These are phyloP conservation scores for Pyrrhosoma nymphula DNA, from an alignment of 2,888 invertebrate genomes.

Conservation along the genomic window DNA sequence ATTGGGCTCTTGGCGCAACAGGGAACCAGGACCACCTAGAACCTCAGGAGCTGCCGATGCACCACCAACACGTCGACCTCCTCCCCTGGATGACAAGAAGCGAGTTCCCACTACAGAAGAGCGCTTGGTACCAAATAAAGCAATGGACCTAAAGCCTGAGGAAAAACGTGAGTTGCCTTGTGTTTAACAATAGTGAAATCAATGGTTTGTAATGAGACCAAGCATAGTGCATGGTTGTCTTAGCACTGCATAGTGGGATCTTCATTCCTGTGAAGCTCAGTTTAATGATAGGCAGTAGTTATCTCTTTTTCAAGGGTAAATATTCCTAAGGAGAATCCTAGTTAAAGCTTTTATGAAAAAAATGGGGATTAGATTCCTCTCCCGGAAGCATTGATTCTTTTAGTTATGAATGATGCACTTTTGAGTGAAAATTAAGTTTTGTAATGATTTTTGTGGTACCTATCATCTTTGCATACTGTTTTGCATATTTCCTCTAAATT, in stretches of 20 bases:
- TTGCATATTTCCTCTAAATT: too few species aligned
- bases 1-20: background rate
- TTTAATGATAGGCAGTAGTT: background rate
- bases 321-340: too few species aligned
- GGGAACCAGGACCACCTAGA: background rate
- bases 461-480: too few species aligned
- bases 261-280: background rate
- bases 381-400: too few species aligned
- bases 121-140: constrained; percentile 19
- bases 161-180: constrained; percentile 51
- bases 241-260: background rate
- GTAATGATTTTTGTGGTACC: too few species aligned
- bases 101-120: constrained; percentile 32
- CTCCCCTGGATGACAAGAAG: constrained; percentile 56
- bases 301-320: too few species aligned
- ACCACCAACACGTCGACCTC: constrained; percentile 44
- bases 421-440: too few species aligned
- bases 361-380: too few species aligned
- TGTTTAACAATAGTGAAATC: background rate
- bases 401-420: too few species aligned
- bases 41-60: constrained; percentile 8
- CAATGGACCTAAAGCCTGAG: constrained; percentile 38
- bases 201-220: background rate
- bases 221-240: background rate
- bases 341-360: too few species aligned